Evolutionary conservation across 1,140 invertebrate genomes (phyloP).

Genomic region (Trichoplusia ni): DNA sequence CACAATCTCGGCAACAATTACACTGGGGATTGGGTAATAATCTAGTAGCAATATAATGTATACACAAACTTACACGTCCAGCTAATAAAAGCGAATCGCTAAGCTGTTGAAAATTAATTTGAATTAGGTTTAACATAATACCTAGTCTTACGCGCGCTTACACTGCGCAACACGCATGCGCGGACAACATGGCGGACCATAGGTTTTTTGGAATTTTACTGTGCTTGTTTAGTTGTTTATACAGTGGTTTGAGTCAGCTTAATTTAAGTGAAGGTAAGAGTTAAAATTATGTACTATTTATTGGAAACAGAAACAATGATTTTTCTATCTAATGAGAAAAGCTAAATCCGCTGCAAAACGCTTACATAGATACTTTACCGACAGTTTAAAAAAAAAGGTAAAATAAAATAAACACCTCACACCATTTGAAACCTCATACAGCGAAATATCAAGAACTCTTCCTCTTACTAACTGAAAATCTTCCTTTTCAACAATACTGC

Average conservation of each 20-base stretch:
- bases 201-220: background rate
- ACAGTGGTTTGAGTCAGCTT: background rate
- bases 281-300: too few relatives aligned
- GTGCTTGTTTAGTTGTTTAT: background rate
- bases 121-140: background rate
- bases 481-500: too few relatives aligned
- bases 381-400: too few relatives aligned
- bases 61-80: background rate
- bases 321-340: too few relatives aligned
- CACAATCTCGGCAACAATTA: too few relatives aligned
- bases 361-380: too few relatives aligned
- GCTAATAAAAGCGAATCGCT: background rate
- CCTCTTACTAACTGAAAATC: background rate
- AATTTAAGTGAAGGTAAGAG: constrained; percentile 5
- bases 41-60: background rate
- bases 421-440: too few relatives aligned
- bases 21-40: too few relatives aligned
- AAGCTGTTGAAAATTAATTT: background rate
- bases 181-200: background rate
- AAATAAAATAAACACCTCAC: too few relatives aligned
- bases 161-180: background rate
- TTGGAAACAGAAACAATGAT: too few relatives aligned
- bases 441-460: too few relatives aligned
- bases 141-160: background rate
- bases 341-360: too few relatives aligned